Evolutionary conservation across 2,113 vertebrate species (phyloP).

Genomic region (Lathamus discolor): DNA sequence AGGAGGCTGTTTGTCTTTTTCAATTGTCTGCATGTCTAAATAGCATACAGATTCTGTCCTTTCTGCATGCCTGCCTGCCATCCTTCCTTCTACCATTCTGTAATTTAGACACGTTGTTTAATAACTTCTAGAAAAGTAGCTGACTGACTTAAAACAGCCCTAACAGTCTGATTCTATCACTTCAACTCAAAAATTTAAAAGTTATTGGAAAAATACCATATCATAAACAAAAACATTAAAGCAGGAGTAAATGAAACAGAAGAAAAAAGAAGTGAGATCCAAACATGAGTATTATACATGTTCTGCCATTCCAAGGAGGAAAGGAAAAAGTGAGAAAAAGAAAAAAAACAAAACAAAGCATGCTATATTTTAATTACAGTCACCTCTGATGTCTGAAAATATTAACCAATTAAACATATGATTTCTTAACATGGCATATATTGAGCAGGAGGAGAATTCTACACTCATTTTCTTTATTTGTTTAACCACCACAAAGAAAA

Average conservation of each 20-base stretch:
- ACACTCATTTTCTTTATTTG: not conserved
- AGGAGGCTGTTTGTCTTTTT: not conserved
- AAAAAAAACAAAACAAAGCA: fast-evolving
- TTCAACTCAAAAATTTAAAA: not conserved
- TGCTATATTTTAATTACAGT: not conserved
- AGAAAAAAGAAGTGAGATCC: not conserved
- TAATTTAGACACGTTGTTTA: not conserved
- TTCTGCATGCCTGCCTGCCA: not conserved
- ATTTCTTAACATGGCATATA: not conserved
- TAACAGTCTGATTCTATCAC: not conserved
- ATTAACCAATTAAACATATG: fast-evolving
- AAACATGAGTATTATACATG: not conserved
- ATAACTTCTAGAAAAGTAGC: not conserved
- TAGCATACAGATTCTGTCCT: not conserved
- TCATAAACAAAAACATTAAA: not conserved
- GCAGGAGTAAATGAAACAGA: not conserved
- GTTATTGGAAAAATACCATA: not conserved
- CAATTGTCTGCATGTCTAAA: not conserved
- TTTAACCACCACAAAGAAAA: not conserved
- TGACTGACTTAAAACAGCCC: not conserved
- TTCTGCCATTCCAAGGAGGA: not conserved
- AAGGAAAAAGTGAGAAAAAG: not conserved
- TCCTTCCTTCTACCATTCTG: not conserved
- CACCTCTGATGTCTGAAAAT: not conserved
- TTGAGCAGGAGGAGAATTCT: not conserved